Percentiles rank a stretch among this genome's conserved stretches.
phyloP scores from a whole-genome alignment of 2,888 invertebrate species.

The Liodrosophila aerea region DNA sequence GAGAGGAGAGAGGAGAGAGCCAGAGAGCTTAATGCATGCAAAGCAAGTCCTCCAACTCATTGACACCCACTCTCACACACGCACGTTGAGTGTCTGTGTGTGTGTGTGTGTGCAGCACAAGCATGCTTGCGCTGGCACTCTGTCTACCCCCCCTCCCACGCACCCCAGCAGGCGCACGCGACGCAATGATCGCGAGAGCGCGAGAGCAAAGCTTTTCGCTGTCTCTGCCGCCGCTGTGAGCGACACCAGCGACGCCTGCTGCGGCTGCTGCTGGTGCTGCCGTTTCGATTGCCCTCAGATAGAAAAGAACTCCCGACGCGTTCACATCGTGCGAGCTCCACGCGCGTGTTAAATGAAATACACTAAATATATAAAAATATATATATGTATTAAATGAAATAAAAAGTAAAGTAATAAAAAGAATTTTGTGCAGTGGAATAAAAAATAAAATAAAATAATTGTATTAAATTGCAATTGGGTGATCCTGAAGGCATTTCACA shows the following conservation, averaged over 20 bases:
- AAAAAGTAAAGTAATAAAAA: neutral
- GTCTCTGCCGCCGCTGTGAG: constrained; percentile 21
- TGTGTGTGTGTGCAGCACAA: constrained; percentile 21
- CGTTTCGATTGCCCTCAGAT: constrained; percentile 49
- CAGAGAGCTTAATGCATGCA: constrained; percentile 7
- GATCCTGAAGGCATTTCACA: neutral
- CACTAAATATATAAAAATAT: constrained; percentile 11
- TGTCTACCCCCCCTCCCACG: constrained; percentile 35
- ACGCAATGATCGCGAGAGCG: constrained; percentile 19
- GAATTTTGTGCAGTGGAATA: constrained; percentile 8
- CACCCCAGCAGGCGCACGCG: constrained; percentile 16
- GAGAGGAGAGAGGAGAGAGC: neutral
- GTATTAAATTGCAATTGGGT: too few species aligned
- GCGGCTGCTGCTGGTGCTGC: constrained; percentile 15
- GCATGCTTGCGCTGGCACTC: constrained; percentile 41
- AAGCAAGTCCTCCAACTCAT: constrained; percentile 38
- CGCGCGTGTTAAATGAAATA: constrained; percentile 27
- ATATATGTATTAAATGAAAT: constrained; percentile 2
- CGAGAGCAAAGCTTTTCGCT: constrained; percentile 33
- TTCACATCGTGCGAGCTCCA: constrained; percentile 34
- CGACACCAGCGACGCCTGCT: constrained; percentile 9
- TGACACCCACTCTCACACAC: constrained; percentile 24
- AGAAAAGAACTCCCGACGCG: constrained; percentile 67
- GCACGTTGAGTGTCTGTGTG: constrained; percentile 2
- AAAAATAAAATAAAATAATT: neutral